Percentiles rank a stretch among this genome's conserved stretches.
phyloP scores from a whole-genome alignment of 2,888 invertebrate genomes.

The Kryphioiulus occultus region DNA sequence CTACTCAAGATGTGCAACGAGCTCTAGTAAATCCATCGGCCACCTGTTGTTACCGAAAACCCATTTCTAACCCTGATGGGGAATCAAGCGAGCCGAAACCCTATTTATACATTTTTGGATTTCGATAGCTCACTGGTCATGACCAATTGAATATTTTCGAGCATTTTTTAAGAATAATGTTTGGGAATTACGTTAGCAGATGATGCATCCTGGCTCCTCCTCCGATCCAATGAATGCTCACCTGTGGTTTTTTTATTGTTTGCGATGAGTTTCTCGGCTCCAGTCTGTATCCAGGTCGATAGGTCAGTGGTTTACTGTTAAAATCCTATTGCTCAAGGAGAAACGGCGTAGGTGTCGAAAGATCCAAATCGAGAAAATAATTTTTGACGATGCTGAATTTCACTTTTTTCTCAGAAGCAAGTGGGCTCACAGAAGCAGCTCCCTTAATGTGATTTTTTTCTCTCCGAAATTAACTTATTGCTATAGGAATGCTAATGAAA shows the following conservation, averaged over 20 bases:
- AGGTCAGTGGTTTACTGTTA: background rate
- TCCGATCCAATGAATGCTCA: constrained; percentile 11
- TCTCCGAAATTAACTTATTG: background rate
- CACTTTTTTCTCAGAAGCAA: background rate
- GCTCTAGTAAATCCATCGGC: background rate
- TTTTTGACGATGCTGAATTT: background rate
- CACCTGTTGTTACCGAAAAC: background rate
- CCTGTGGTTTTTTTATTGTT: background rate
- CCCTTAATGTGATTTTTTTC: background rate
- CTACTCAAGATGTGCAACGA: background rate
- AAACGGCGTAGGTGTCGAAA: background rate
- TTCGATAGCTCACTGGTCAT: background rate
- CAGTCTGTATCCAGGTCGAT: background rate
- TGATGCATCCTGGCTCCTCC: background rate
- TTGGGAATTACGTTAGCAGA: background rate
- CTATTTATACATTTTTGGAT: constrained; percentile 35
- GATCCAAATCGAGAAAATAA: background rate
- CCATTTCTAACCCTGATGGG: background rate
- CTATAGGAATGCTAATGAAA: constrained; percentile 5
- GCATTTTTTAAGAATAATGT: background rate
- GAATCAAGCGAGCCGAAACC: background rate
- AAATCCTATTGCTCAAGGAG: constrained; percentile 5
- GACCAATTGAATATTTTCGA: constrained; percentile 39
- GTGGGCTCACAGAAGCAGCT: background rate
- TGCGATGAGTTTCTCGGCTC: background rate